Evolutionary conservation across 2,797 vertebrate species (phyloP).

Genomic region (Cetoscarus ocellatus): DNA sequence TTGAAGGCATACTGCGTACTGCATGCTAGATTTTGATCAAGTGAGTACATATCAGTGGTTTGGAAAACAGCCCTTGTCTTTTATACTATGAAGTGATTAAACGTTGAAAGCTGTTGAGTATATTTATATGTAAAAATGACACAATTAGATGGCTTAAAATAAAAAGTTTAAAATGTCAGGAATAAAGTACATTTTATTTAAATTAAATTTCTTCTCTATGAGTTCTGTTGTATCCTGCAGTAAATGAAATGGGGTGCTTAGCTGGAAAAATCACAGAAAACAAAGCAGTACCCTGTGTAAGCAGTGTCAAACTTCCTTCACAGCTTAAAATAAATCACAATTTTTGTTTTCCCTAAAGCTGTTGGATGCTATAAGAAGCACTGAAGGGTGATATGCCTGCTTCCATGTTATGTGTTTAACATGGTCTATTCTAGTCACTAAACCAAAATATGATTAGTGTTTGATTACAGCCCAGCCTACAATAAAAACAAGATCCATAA

Average conservation of each 20-base stretch:
- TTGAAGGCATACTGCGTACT: no score
- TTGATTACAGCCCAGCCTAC: slow-evolving; percentile 19
- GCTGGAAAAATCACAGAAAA: slow-evolving; percentile 46
- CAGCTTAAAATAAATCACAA: slow-evolving; percentile 27
- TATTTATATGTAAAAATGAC: no score
- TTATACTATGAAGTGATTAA: slow-evolving; percentile 13
- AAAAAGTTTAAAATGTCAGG: background rate
- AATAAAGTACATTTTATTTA: slow-evolving; percentile 12
- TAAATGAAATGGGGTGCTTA: slow-evolving; percentile 35
- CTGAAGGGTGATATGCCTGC: slow-evolving; percentile 20
- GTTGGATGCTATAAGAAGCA: slow-evolving; percentile 29
- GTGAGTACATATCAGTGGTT: no score
- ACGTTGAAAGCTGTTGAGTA: background rate
- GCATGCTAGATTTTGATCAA: no score
- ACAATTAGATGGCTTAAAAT: no score
- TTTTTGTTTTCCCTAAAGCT: slow-evolving; percentile 38
- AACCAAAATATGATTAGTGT: slow-evolving; percentile 33
- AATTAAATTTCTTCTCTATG: slow-evolving; percentile 30
- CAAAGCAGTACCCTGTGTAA: slow-evolving; percentile 39
- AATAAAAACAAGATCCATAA: slow-evolving; percentile 3
- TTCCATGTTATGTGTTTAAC: slow-evolving; percentile 31
- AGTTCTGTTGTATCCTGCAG: slow-evolving; percentile 22
- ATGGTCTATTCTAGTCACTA: slow-evolving; percentile 33
- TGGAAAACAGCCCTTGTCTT: background rate
- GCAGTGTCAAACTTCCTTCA: slow-evolving; percentile 16